These are phyloP conservation scores for Macrosiphum euphorbiae DNA, from an alignment of 2,888 invertebrate genomes.

Conservation along the genomic window DNA sequence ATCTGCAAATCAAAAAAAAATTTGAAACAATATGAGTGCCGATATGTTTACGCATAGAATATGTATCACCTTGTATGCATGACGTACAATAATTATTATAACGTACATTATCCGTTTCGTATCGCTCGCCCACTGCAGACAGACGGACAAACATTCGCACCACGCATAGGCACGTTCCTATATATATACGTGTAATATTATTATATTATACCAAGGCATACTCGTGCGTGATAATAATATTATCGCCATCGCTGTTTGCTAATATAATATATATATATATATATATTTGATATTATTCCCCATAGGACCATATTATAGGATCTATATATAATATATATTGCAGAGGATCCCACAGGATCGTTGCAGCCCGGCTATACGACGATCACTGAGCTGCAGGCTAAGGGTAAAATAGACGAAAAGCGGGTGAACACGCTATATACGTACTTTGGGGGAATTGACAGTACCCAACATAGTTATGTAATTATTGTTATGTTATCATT, in stretches of 20 bases:
- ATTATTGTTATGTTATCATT: neutral
- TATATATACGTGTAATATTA: neutral
- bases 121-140: no score
- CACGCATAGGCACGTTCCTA: neutral
- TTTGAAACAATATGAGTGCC: no score
- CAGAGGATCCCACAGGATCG: no score
- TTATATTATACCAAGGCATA: neutral
- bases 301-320: neutral
- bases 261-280: neutral
- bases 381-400: neutral
- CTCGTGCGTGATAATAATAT: neutral
- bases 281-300: neutral
- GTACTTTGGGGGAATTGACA: neutral
- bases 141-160: no score
- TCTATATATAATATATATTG: no score
- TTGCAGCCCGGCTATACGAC: neutral
- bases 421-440: neutral
- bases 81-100: neutral
- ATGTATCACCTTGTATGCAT: neutral
- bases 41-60: no score
- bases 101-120: neutral
- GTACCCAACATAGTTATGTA: neutral
- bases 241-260: neutral
- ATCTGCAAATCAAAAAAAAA: no score
- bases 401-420: neutral